Conservation (phyloP, 2,797 vertebrate species). For the Lepus townsendii region DNA sequence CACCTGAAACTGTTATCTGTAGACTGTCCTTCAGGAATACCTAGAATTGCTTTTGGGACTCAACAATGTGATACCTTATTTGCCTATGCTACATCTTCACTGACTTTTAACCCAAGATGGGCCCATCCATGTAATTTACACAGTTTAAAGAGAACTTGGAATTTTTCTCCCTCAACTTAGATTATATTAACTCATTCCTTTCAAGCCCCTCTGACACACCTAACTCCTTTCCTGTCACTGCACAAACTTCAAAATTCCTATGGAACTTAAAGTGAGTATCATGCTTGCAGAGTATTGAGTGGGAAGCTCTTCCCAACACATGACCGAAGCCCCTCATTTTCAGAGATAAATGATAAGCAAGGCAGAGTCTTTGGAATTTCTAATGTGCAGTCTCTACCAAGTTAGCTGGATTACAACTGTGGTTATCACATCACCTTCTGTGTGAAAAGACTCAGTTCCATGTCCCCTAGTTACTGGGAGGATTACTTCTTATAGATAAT, state of each 20-base stretch:
- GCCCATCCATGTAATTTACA: not conserved
- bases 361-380: not conserved
- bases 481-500: not conserved
- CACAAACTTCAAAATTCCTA: slow-evolving; percentile 53
- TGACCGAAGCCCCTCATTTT: not conserved
- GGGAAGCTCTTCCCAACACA: slow-evolving; percentile 1
- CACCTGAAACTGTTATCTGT: not conserved
- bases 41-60: not conserved
- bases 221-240: not conserved
- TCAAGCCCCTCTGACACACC: not conserved
- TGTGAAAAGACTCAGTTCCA: not conserved
- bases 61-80: not conserved
- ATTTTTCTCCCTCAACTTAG: slow-evolving; percentile 33
- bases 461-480: not conserved
- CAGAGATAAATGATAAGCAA: not conserved
- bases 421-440: not conserved
- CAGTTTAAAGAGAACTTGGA: slow-evolving; percentile 7
- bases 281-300: not conserved
- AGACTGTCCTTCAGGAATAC: not conserved
- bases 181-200: slow-evolving; percentile 35
- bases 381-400: not conserved
- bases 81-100: not conserved
- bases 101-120: slow-evolving; percentile 21
- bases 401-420: not conserved
- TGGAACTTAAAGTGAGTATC: not conserved